A percentile compares a stretch with the other conserved stretches of the same genome.
Conservation (phyloP, 2,888 invertebrate species). For the Meghimatium bilineatum region DNA sequence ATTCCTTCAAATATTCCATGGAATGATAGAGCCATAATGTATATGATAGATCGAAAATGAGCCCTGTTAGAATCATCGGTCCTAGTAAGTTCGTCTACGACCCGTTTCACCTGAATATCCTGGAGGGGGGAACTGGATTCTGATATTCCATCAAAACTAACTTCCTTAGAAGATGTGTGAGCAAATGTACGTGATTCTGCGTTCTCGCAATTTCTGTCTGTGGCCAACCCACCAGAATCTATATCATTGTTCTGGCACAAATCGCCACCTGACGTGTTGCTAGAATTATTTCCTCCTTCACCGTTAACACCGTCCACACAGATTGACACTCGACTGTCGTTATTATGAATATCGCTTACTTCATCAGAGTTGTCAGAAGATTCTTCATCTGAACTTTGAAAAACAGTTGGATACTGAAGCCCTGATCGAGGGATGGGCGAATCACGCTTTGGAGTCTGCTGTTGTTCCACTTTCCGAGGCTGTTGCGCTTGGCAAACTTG, state of each 20-base stretch:
- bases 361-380: constrained; percentile 4
- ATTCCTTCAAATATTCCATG: constrained; percentile 73
- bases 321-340: constrained; percentile 9
- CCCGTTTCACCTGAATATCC: constrained; percentile 66
- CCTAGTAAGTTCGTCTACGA: constrained; percentile 66
- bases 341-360: not conserved
- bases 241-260: not conserved
- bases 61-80: constrained; percentile 61
- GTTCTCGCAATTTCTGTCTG: not conserved
- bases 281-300: not conserved
- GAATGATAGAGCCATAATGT: constrained; percentile 68
- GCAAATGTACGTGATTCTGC: constrained; percentile 11
- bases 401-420: not conserved
- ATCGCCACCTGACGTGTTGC: not conserved
- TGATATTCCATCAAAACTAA: constrained; percentile 41
- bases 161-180: constrained; percentile 35
- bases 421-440: not conserved
- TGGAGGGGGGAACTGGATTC: constrained; percentile 40
- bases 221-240: constrained; percentile 5
- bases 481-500: constrained; percentile 10
- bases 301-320: constrained; percentile 19
- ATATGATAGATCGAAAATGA: constrained; percentile 68
- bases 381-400: constrained; percentile 11
- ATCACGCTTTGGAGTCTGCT: not conserved
- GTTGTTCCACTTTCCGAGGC: not conserved